Conservation (phyloP, 2,888 invertebrate genomes). For the Scrobipalpa atriplicella region DNA sequence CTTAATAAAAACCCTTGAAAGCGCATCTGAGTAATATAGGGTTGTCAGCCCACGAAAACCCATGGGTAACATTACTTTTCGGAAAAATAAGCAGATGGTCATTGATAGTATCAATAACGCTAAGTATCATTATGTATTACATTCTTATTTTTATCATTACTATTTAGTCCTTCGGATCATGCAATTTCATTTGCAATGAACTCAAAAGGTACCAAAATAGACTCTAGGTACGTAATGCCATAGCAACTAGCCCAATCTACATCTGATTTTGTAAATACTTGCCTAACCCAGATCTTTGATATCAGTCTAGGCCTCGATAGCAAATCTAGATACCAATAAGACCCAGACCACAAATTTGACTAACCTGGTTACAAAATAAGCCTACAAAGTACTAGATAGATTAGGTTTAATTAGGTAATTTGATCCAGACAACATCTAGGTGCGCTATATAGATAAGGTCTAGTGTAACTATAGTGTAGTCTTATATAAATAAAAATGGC, state of each 20-base stretch:
- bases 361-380: constrained; percentile 2
- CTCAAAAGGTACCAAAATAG: no score
- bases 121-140: no score
- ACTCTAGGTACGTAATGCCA: neutral
- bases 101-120: no score
- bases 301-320: neutral
- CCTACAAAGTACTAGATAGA: constrained; percentile 2
- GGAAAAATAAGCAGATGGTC: no score
- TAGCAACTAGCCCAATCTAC: neutral
- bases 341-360: neutral
- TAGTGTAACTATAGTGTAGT: neutral
- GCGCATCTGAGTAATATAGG: no score
- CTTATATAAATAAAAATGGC: neutral
- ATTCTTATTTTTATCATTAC: no score
- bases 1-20: no score
- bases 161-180: no score
- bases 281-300: no score
- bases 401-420: constrained; percentile 4
- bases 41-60: no score
- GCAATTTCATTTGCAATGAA: no score
- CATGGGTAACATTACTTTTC: no score
- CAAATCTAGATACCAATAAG: neutral
- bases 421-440: neutral
- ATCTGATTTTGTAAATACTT: neutral
- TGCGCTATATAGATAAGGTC: constrained; percentile 14